Evolutionary conservation across 2,888 invertebrate genomes (phyloP), one percentile per base, ranked within the genome.

Genomic region (Aphodius sticticus): DNA sequence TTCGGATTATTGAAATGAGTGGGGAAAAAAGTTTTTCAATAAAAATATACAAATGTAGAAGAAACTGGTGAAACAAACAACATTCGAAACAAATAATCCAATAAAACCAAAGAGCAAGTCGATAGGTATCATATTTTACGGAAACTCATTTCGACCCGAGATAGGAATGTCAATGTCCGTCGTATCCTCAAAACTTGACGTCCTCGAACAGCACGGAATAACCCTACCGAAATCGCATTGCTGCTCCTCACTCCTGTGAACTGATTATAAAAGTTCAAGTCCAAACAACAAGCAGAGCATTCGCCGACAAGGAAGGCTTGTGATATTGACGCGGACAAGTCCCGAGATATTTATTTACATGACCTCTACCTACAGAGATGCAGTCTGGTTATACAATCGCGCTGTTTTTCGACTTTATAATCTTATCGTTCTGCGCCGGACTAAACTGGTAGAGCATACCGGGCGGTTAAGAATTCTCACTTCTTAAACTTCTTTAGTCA

Each of bases 381-480:
- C 53, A 53, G 53, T 53, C 53, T 53, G 53, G 53, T 53, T 53
- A 53, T 53, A 53, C 53, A 53, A 53, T 53, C 53, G 53, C 53
- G 12, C 53, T 53, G 53, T 53, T 53, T 53, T 53, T 53, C 53
- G 53, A 5, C 53, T 53, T 53, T 9, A 53, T 53, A 53, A 53
- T 53, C 53, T 53, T 53, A 53, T 53, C 53, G 7, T 53, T 53
- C 7, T 53, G 53, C 12, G 53, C 53, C 53, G 53, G 53, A 53
- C 12, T 53, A 12, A 53, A 53, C 53, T 53, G 53, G 53, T 53
- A 53, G 1, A 53, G 1, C 12, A 53, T 53, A 53, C 53, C 53
- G 12, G 53, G 53, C 12, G 53, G 12, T 53, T 53, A 53, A 53
- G 53, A 26, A 26, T 53, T 53, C 9, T 53, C 12, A 53, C 7